Percentiles rank a stretch among this genome's conserved stretches.
Evolutionary conservation across 2,888 invertebrate genomes (phyloP).

Genomic region (Phyllotreta cruciferae): DNA sequence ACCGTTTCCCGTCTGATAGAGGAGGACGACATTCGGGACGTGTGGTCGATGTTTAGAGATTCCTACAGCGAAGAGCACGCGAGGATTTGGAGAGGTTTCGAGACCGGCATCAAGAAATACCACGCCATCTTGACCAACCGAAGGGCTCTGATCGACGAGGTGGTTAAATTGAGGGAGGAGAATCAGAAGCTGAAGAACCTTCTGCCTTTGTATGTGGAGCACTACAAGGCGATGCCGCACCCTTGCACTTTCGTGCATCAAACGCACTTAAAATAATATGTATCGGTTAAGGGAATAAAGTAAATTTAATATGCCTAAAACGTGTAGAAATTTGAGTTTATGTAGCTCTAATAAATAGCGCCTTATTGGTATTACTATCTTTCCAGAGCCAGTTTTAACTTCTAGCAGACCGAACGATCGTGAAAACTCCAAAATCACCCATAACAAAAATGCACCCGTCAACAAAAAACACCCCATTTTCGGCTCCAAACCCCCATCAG

Average conservation of each 20-base stretch:
- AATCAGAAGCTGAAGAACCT: constrained; percentile 74
- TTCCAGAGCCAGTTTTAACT: background rate
- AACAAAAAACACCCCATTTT: background rate
- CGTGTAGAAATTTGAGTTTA: no score
- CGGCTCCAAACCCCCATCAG: background rate
- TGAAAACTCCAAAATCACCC: background rate
- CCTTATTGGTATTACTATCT: background rate
- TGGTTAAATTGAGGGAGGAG: constrained; percentile 68
- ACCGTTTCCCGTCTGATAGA: constrained; percentile 66
- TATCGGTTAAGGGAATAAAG: no score
- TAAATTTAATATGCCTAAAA: no score
- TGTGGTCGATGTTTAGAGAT: constrained; percentile 72
- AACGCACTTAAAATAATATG: background rate
- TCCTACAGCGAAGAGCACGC: constrained; percentile 69
- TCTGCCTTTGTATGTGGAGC: constrained; percentile 66
- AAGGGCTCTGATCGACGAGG: constrained; percentile 71
- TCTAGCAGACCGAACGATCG: background rate
- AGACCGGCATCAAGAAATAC: constrained; percentile 71
- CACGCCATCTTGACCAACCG: constrained; percentile 72
- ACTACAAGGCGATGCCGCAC: constrained; percentile 41
- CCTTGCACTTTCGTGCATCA: constrained; percentile 43
- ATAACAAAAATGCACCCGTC: background rate
- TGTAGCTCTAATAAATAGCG: no score
- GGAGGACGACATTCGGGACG: constrained; percentile 66
- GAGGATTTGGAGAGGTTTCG: constrained; percentile 74